Percentiles rank a stretch among this genome's conserved stretches.
These are phyloP conservation scores for Diarsia mendica DNA, from an alignment of 2,888 invertebrate species.

Conservation along the genomic window DNA sequence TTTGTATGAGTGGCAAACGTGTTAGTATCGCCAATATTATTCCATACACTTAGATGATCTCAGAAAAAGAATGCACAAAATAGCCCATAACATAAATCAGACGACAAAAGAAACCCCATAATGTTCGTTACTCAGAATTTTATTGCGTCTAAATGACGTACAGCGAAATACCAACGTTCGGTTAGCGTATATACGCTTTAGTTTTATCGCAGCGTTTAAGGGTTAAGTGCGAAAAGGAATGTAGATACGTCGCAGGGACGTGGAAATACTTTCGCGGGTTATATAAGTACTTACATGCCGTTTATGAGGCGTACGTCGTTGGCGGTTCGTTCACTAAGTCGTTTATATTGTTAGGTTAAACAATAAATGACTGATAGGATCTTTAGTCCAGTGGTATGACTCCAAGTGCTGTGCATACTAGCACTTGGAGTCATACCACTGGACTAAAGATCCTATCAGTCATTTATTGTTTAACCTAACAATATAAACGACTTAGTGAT, in stretches of 20 bases:
- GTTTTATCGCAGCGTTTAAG: slow-evolving; percentile 76
- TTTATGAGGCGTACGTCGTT: slow-evolving; percentile 67
- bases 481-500: slow-evolving; percentile 50
- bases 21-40: background rate
- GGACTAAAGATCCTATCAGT: no score
- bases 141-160: slow-evolving; percentile 74
- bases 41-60: slow-evolving; percentile 12
- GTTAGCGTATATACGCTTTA: slow-evolving; percentile 72
- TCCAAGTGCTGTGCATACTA: no score
- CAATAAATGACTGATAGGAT: slow-evolving; percentile 32
- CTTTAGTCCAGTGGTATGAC: no score
- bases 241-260: slow-evolving; percentile 69
- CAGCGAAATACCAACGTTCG: slow-evolving; percentile 66
- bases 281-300: slow-evolving; percentile 59
- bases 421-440: no score
- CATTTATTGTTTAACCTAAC: slow-evolving; percentile 55
- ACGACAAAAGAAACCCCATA: slow-evolving; percentile 67
- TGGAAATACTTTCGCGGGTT: slow-evolving; percentile 67
- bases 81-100: slow-evolving; percentile 68
- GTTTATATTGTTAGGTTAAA: slow-evolving; percentile 53
- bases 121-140: slow-evolving; percentile 70
- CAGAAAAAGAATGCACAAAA: slow-evolving; percentile 37
- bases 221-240: slow-evolving; percentile 77
- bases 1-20: background rate
- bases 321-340: slow-evolving; percentile 58